phyloP scores from a whole-genome alignment of 2,888 invertebrate species.

The Leptopterna dolabrata region DNA sequence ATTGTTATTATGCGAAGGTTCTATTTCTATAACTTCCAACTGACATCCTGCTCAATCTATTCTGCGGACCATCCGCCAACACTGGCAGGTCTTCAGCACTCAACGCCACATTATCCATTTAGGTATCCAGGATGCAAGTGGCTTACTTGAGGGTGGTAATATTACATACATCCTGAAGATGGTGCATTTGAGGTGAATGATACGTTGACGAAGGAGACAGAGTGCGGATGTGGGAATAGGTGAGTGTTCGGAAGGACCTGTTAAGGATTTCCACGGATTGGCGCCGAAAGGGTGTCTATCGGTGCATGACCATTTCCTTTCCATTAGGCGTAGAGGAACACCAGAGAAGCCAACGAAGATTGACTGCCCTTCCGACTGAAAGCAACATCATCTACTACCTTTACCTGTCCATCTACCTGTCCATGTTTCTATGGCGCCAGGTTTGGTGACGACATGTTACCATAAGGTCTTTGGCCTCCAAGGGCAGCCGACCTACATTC shows the following conservation, averaged over 20 bases:
- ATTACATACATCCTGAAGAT: too few relatives aligned
- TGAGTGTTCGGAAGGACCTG: not conserved
- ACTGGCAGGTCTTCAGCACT: too few relatives aligned
- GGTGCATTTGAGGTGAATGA: too few relatives aligned
- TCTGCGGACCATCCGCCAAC: too few relatives aligned
- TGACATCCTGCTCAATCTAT: too few relatives aligned
- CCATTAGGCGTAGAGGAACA: not conserved
- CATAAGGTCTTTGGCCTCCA: not conserved
- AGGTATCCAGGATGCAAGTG: too few relatives aligned
- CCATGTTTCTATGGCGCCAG: not conserved
- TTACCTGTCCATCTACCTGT: not conserved
- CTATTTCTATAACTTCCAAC: too few relatives aligned
- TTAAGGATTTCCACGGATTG: not conserved
- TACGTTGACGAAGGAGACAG: too few relatives aligned
- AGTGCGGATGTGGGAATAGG: not conserved
- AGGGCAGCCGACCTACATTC: not conserved
- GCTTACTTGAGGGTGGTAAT: too few relatives aligned
- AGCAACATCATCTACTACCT: not conserved
- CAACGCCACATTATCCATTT: too few relatives aligned
- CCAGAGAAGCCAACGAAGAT: not conserved
- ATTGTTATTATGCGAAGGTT: too few relatives aligned
- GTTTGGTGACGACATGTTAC: not conserved
- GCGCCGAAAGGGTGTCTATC: constrained; percentile 11
- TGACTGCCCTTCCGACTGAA: not conserved
- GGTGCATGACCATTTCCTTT: constrained; percentile 31